phyloP scores from a whole-genome alignment of 2,113 vertebrate genomes.

The Elachura formosa region DNA sequence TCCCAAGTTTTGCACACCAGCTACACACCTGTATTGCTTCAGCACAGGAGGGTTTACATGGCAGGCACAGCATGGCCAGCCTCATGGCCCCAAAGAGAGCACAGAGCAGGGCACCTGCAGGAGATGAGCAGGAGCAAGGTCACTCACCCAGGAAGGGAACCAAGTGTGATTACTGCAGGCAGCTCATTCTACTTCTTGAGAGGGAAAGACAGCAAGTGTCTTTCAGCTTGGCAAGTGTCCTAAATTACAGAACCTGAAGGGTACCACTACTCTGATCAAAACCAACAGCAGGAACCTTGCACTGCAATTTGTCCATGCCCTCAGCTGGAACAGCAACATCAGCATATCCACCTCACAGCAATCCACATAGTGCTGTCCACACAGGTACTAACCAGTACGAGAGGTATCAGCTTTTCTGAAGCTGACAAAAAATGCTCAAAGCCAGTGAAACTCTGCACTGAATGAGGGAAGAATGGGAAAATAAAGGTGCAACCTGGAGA shows the following conservation, averaged over 20 bases:
- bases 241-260: background rate
- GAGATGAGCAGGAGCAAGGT: background rate
- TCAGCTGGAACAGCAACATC: background rate
- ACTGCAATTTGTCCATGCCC: background rate
- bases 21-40: fast-evolving
- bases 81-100: background rate
- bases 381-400: background rate
- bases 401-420: background rate
- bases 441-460: background rate
- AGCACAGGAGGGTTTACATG: background rate
- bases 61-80: background rate
- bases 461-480: background rate
- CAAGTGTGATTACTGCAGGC: background rate
- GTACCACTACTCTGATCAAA: background rate
- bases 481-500: background rate
- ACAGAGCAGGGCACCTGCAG: fast-evolving
- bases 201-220: fast-evolving
- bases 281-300: fast-evolving
- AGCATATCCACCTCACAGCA: background rate
- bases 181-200: background rate
- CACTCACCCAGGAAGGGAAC: background rate
- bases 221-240: background rate
- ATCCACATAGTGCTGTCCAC: fast-evolving
- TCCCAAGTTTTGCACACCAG: background rate
- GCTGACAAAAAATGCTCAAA: background rate